These are phyloP conservation scores for Cataglyphis hispanica DNA, from an alignment of 1,140 invertebrate species.

Conservation along the genomic window DNA sequence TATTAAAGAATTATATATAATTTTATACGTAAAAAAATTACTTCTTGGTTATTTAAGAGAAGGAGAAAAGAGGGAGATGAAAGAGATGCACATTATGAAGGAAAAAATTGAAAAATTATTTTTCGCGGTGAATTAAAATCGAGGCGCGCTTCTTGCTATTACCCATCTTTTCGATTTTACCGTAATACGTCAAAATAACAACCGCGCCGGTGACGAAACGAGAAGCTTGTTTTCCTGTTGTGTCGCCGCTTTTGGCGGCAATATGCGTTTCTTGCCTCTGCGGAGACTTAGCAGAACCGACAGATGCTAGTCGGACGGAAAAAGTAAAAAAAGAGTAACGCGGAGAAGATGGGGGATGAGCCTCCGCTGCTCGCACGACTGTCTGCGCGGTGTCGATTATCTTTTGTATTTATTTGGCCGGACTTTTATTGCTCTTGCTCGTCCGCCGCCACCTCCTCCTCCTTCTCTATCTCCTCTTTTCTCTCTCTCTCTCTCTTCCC, in stretches of 20 bases:
- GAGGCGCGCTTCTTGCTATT: background rate
- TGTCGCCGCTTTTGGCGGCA: slow-evolving; percentile 36
- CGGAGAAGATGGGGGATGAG: slow-evolving; percentile 37
- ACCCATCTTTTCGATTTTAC: slow-evolving; percentile 33
- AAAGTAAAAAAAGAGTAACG: slow-evolving; percentile 49
- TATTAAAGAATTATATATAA: background rate
- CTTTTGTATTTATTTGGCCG: slow-evolving; percentile 74
- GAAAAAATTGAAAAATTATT: background rate
- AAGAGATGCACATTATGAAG: background rate
- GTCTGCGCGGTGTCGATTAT: slow-evolving; percentile 72
- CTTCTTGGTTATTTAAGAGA: background rate
- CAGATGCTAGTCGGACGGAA: slow-evolving; percentile 74
- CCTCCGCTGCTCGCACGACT: slow-evolving; percentile 60
- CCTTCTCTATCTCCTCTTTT: slow-evolving; percentile 15
- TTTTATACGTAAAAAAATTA: background rate
- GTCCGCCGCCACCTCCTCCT: slow-evolving; percentile 7
- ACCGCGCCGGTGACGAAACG: slow-evolving; percentile 34
- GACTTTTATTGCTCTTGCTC: slow-evolving; percentile 66
- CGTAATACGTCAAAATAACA: slow-evolving; percentile 42
- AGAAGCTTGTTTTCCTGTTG: slow-evolving; percentile 53
- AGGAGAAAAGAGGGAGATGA: background rate
- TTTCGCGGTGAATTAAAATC: background rate
- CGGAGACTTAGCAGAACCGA: slow-evolving; percentile 65
- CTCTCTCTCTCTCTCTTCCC: slow-evolving; percentile 34
- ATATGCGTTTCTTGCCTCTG: slow-evolving; percentile 52